Percentiles rank a stretch among this genome's conserved stretches.
Conservation (phyloP, 2,888 invertebrate species). For the Nesidiocoris tenuis region DNA sequence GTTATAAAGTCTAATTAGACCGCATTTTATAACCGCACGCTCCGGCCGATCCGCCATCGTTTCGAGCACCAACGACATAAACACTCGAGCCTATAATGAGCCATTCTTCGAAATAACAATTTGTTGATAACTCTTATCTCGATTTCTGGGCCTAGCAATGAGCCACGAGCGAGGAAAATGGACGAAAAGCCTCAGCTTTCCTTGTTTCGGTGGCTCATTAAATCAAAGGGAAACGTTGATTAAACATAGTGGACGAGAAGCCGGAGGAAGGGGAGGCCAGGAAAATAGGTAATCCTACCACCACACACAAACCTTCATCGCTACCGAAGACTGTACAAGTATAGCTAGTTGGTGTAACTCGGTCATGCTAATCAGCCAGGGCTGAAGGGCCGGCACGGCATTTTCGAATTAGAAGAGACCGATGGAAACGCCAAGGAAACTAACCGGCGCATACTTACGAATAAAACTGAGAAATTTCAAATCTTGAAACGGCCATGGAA, state of each 20-base stretch:
- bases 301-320: not conserved
- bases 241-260: conserved; percentile 12
- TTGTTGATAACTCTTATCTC: not conserved
- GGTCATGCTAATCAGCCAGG: conserved; percentile 32
- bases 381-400: conserved; percentile 17
- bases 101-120: not conserved
- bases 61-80: too few species aligned
- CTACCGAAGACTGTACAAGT: not conserved
- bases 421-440: conserved; percentile 1
- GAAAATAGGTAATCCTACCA: not conserved
- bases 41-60: too few species aligned
- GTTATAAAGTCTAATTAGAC: not conserved
- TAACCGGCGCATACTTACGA: too few species aligned
- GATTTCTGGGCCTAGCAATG: not conserved
- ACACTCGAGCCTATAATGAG: not conserved
- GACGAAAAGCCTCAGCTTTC: not conserved
- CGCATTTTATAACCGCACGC: not conserved
- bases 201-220: conserved; percentile 13
- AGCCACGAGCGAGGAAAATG: not conserved
- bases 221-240: conserved; percentile 20
- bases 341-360: conserved; percentile 30
- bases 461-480: too few species aligned
- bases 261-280: not conserved
- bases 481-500: too few species aligned
- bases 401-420: conserved; percentile 34